Percentiles rank a stretch among this genome's conserved stretches.
These are phyloP conservation scores for Ips nitidus DNA, from an alignment of 1,140 invertebrate species.

Conservation along the genomic window DNA sequence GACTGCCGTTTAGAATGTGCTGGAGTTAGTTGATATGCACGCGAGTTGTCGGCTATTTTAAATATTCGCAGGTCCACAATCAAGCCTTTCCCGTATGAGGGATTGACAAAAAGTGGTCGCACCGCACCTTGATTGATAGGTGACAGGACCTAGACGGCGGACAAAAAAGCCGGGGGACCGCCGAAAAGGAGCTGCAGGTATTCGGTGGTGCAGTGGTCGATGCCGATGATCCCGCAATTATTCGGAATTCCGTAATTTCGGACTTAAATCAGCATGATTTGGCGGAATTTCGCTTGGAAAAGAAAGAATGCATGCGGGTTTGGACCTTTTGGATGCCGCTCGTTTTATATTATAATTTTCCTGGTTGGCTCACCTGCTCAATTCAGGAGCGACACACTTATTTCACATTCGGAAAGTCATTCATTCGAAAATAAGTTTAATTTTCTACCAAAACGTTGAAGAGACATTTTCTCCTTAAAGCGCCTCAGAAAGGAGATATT, in stretches of 20 bases:
- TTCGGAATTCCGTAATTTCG: slow-evolving; percentile 34
- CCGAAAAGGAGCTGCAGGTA: slow-evolving; percentile 19
- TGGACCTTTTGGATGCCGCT: too few relatives aligned
- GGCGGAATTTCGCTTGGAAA: slow-evolving; percentile 23
- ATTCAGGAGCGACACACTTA: too few relatives aligned
- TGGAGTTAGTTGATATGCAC: slow-evolving; percentile 25
- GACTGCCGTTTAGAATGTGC: slow-evolving; percentile 2
- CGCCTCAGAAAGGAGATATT: too few relatives aligned
- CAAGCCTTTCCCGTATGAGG: slow-evolving; percentile 24
- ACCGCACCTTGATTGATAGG: slow-evolving; percentile 31
- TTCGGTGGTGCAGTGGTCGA: background rate
- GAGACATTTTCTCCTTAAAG: too few relatives aligned
- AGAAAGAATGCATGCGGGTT: slow-evolving; percentile 12
- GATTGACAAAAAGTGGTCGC: slow-evolving; percentile 34
- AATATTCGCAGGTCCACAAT: slow-evolving; percentile 30
- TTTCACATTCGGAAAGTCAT: too few relatives aligned
- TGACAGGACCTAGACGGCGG: slow-evolving; percentile 30
- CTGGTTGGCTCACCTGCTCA: too few relatives aligned
- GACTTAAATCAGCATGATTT: slow-evolving; percentile 30
- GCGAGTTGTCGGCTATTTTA: slow-evolving; percentile 31
- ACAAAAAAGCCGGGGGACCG: slow-evolving; percentile 23
- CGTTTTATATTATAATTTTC: too few relatives aligned
- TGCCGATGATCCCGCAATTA: slow-evolving; percentile 31
- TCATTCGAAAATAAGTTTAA: too few relatives aligned
- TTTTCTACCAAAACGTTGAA: too few relatives aligned